Base-by-base conservation (phyloP, 2,113 vertebrate genomes). In the Indicator indicator region DNA sequence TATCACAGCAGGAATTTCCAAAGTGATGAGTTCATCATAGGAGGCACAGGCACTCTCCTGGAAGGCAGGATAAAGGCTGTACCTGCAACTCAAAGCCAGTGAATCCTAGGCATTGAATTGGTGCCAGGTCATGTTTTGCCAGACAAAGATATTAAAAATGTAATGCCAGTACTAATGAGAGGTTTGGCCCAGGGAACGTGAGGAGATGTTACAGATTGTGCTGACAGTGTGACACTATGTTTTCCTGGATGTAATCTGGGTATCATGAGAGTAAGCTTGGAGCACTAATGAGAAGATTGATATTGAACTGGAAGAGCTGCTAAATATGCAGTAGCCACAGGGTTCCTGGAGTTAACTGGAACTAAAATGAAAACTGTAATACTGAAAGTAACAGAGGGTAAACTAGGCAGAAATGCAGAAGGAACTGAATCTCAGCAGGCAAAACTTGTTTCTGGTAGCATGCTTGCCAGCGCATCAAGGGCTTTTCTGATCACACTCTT, bases 181-280 rank as follows among this genome's bases (percentile, higher is more conserved):
- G 70, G 74, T 90, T 90, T 95, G 93, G 93, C 96, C 95, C 54
- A 58, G 1, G 52, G 83, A 95, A 89, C 87, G 77, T 27, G 91
- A 94, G 69, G 81, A 92, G 36, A 91, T 91, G 90, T 90, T 96
- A 88, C 94, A 96, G 95, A 92, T 65, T 87, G 95, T 72, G 96
- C 88, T 94, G 96, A 93, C 95, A 96, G 92, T 89, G 89, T 97
- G 95, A 96, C 95, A 94, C 94, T 90, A 21, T 93, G 90, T 95
- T 97, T 96, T 96, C 83, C 92, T 95, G 96, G 96, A 97, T 97
- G 94, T 97, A 97, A 95, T 95, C 95, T 86, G 76, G 83, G 96
- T 96, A 96, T 95, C 95, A 94, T 94, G 96, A 96, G 95, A 96
- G 83, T 91, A 95, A 91, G 58, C 79, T 83, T 93, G 93, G 94